These are phyloP conservation scores for Tor tambroides DNA, from an alignment of 2,113 vertebrate genomes.

Conservation along the genomic window DNA sequence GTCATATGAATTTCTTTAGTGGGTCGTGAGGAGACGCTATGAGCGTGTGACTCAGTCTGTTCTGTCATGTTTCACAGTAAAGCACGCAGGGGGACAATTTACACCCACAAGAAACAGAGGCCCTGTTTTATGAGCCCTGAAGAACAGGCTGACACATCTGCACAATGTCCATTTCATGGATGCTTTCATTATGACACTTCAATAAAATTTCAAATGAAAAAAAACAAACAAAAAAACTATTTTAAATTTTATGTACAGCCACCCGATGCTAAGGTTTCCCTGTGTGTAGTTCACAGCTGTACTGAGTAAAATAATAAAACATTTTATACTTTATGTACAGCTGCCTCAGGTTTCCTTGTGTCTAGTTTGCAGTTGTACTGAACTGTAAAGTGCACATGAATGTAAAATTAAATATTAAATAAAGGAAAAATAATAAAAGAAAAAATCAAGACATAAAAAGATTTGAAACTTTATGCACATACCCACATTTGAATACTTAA, in stretches of 20 bases:
- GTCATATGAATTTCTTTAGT: neutral
- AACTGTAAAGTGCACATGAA: neutral
- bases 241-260: neutral
- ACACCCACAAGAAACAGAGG: constrained; percentile 1
- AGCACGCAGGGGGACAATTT: neutral
- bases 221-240: neutral
- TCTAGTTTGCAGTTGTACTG: neutral
- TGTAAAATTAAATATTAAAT: no score
- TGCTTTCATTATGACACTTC: neutral
- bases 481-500: neutral
- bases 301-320: neutral
- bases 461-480: no score
- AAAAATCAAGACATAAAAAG: no score
- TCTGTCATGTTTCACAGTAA: neutral
- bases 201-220: neutral
- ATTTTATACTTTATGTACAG: no score
- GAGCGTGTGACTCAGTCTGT: neutral
- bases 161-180: neutral
- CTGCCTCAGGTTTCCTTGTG: neutral
- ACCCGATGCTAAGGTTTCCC: neutral
- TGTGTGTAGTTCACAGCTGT: neutral
- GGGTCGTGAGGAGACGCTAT: neutral
- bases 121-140: neutral
- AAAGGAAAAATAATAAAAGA: no score
- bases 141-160: neutral